A percentile compares a stretch with the other conserved stretches of the same genome.
Evolutionary conservation across 2,797 vertebrate species (phyloP).

Genomic region (Syngnathus rostellatus): DNA sequence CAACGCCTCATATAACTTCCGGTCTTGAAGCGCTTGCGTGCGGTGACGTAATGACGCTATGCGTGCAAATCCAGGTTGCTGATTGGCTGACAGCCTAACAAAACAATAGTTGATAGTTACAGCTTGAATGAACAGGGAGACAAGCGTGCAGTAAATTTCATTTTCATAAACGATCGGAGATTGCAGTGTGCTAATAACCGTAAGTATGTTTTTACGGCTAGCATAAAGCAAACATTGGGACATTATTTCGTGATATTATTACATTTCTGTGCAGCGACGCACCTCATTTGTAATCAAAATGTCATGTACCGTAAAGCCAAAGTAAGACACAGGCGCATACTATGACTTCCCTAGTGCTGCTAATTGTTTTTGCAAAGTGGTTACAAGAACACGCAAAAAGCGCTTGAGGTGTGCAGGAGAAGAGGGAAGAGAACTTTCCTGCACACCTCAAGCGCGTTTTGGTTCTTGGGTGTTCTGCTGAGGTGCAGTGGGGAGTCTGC

Average conservation of each 20-base stretch:
- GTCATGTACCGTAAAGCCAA: neutral
- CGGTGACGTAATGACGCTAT: neutral
- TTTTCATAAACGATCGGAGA: constrained; percentile 9
- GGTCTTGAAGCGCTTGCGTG: constrained; percentile 30
- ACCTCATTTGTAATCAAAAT: neutral
- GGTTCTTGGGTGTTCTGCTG: too few relatives aligned
- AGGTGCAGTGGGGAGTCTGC: too few relatives aligned
- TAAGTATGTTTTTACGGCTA: constrained; percentile 8
- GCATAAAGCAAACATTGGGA: neutral
- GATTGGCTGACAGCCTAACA: constrained; percentile 39
- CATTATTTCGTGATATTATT: neutral
- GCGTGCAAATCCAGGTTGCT: neutral
- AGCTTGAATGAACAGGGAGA: constrained; percentile 4
- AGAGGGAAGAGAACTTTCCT: neutral
- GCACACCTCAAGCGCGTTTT: too few relatives aligned
- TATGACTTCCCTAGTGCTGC: neutral
- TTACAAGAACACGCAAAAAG: neutral
- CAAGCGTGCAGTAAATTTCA: neutral
- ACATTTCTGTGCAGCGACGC: neutral
- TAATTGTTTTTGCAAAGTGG: neutral
- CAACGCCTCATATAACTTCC: constrained; percentile 65
- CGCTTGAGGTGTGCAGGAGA: neutral
- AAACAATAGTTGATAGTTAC: constrained; percentile 18
- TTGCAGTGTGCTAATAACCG: neutral
- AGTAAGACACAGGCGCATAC: neutral